Percentiles rank a stretch among this genome's conserved stretches.
Evolutionary conservation across 2,113 vertebrate species (phyloP).

Genomic region (Polyodon spathula): DNA sequence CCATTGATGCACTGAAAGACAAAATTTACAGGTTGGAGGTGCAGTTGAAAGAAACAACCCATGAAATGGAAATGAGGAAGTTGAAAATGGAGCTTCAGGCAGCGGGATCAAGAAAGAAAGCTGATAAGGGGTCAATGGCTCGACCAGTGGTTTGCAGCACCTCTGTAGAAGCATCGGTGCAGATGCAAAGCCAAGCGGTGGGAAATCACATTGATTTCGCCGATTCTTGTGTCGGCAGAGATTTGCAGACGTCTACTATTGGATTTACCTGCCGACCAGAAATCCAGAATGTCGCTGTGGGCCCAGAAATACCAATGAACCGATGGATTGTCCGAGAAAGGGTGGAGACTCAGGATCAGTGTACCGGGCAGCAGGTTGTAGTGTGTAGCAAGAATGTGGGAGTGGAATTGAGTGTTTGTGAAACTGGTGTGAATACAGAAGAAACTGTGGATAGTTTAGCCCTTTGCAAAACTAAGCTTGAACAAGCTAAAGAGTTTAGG

Average conservation of each 20-base stretch:
- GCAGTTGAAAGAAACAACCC: conserved; percentile 82
- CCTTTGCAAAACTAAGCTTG: conserved; percentile 22
- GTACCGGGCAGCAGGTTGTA: conserved; percentile 43
- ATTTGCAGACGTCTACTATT: conserved; percentile 35
- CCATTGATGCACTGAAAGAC: conserved; percentile 83
- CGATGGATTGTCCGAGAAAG: conserved; percentile 68
- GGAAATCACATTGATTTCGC: conserved; percentile 55
- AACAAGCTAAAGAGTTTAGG: conserved; percentile 35
- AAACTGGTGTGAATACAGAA: conserved; percentile 71
- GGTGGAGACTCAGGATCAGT: conserved; percentile 53
- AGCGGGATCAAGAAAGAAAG: conserved; percentile 74
- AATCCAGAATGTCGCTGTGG: conserved; percentile 26
- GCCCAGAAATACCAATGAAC: conserved; percentile 70
- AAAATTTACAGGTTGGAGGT: conserved; percentile 88
- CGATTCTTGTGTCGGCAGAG: conserved; percentile 47
- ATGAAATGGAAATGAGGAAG: conserved; percentile 88
- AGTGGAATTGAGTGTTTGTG: conserved; percentile 44
- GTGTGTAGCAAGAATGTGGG: conserved; percentile 52
- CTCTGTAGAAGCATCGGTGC: conserved; percentile 64
- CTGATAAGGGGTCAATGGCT: conserved; percentile 70
- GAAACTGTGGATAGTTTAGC: conserved; percentile 25
- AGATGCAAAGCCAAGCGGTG: conserved; percentile 64
- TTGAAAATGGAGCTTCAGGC: conserved; percentile 87
- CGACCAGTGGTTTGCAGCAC: conserved; percentile 62
- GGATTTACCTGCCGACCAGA: conserved; percentile 63